phyloP scores from a whole-genome alignment of 2,113 vertebrate genomes.

The Caretta caretta region DNA sequence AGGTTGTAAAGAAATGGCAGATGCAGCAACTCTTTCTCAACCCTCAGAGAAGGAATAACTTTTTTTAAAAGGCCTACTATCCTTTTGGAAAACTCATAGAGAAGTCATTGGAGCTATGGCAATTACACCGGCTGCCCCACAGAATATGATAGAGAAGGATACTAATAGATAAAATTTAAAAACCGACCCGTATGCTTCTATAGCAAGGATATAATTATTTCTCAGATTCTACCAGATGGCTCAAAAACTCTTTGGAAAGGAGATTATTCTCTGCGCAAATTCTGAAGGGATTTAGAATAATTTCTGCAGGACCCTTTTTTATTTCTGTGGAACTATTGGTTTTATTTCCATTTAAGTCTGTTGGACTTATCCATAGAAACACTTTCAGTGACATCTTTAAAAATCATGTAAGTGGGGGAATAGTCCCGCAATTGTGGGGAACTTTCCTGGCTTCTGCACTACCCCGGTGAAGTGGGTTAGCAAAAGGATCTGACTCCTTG shows the following conservation, averaged over 20 bases:
- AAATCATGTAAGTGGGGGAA: too few relatives aligned
- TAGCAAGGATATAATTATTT: background rate
- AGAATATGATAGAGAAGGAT: background rate
- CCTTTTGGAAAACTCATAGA: background rate
- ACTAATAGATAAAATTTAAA: background rate
- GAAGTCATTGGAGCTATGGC: background rate
- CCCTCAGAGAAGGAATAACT: background rate
- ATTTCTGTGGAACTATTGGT: background rate
- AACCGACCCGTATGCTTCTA: background rate
- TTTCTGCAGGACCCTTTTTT: conserved; percentile 8
- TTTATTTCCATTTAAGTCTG: background rate
- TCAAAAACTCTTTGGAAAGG: background rate
- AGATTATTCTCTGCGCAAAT: background rate
- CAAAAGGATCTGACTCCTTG: too few relatives aligned
- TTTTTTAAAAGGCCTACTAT: background rate
- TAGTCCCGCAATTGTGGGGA: too few relatives aligned
- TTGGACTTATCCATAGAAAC: background rate
- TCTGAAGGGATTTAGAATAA: background rate
- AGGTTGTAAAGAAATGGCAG: background rate
- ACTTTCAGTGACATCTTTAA: background rate
- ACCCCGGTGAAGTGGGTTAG: too few relatives aligned
- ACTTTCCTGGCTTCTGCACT: too few relatives aligned
- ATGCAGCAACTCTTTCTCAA: background rate
- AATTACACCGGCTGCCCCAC: background rate
- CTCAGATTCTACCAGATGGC: background rate